phyloP scores from a whole-genome alignment of 1,140 invertebrate species.

The Pygmarrhopalites habei region DNA sequence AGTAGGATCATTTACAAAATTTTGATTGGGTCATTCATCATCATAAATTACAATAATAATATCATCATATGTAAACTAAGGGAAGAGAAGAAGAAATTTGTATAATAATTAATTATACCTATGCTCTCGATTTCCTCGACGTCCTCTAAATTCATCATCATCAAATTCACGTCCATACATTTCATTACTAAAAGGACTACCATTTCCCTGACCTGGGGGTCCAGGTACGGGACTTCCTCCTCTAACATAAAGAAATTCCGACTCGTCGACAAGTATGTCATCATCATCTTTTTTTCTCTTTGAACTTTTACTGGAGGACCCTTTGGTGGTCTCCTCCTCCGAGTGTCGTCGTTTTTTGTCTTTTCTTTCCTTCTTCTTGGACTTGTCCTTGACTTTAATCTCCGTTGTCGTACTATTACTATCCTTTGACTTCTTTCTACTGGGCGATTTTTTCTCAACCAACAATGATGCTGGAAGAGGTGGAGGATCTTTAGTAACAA shows the following conservation, averaged over 20 bases:
- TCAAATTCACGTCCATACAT: conserved; percentile 4
- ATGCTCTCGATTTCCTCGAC: background rate
- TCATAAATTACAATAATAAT: too few species aligned
- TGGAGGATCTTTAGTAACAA: background rate
- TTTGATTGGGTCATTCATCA: too few species aligned
- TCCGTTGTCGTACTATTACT: conserved; percentile 10
- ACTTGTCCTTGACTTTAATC: conserved; percentile 4
- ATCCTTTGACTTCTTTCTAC: background rate
- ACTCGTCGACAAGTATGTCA: conserved; percentile 54
- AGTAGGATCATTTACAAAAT: too few species aligned
- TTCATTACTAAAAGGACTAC: background rate
- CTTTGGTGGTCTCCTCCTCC: conserved; percentile 19
- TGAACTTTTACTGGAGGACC: conserved; percentile 3
- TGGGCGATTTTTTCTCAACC: conserved; percentile 1
- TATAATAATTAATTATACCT: background rate
- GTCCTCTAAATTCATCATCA: background rate
- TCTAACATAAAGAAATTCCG: conserved; percentile 67
- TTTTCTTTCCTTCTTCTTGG: conserved; percentile 19
- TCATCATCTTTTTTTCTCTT: conserved; percentile 45
- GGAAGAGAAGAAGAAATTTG: too few species aligned
- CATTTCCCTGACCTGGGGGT: background rate
- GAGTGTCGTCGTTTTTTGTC: conserved; percentile 17
- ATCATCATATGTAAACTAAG: too few species aligned
- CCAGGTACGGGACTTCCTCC: conserved; percentile 59
- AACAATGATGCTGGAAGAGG: conserved; percentile 7